phyloP scores from a whole-genome alignment of 2,888 invertebrate species.

The Sinodicranocentrus sp. region DNA sequence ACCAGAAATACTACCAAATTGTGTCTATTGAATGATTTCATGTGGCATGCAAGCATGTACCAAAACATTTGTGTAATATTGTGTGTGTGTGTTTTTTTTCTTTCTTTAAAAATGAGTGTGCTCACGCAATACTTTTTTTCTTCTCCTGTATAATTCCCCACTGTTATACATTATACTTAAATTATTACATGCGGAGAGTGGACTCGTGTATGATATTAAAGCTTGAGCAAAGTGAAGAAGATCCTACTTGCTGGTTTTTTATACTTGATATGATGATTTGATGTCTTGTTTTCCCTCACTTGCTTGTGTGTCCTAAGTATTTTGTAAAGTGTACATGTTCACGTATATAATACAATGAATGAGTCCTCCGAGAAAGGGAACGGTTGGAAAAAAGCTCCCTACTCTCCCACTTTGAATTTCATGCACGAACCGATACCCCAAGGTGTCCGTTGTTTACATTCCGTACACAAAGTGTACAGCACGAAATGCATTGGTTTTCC shows the following conservation, averaged over 20 bases:
- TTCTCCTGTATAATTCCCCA: background rate
- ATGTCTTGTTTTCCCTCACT: constrained; percentile 16
- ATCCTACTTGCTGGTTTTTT: no score
- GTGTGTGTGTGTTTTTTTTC: no score
- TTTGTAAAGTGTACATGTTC: background rate
- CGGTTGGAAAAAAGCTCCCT: background rate
- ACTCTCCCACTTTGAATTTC: background rate
- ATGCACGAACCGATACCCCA: background rate
- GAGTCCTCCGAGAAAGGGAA: background rate
- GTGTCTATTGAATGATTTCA: no score
- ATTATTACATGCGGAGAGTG: no score
- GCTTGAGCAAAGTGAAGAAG: no score
- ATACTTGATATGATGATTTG: background rate
- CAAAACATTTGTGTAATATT: no score
- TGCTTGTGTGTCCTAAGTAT: background rate
- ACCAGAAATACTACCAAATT: no score
- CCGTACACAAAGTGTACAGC: background rate
- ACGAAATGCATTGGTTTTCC: no score
- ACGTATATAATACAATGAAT: background rate
- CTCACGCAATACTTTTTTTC: background rate
- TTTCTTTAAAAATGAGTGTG: constrained; percentile 6
- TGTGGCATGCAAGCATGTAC: no score
- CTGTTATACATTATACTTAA: background rate
- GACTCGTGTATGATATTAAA: no score
- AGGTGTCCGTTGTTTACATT: constrained; percentile 4